phyloP scores from a whole-genome alignment of 2,888 invertebrate genomes.

The Idaea dimidiata region DNA sequence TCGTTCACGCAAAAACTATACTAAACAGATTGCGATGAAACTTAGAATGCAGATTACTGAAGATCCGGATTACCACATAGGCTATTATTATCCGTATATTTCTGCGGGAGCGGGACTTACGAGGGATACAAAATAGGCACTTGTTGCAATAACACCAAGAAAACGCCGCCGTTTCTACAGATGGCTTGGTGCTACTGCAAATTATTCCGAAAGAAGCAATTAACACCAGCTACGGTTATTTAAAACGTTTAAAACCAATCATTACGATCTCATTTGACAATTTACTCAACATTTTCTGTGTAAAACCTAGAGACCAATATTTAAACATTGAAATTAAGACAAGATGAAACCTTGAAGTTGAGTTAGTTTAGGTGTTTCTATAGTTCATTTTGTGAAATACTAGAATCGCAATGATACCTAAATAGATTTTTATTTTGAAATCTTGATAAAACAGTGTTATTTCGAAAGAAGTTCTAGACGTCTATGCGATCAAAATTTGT shows the following conservation, averaged over 20 bases:
- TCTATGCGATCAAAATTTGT: no score
- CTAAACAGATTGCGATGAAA: no score
- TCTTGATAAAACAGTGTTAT: no score
- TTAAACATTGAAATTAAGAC: slow-evolving; percentile 24
- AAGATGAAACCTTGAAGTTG: slow-evolving; percentile 30
- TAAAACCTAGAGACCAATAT: not conserved
- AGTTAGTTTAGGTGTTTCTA: slow-evolving; percentile 33
- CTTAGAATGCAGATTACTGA: no score
- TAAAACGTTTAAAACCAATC: not conserved
- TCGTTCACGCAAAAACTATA: no score
- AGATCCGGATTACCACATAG: no score
- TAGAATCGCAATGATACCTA: slow-evolving; percentile 13
- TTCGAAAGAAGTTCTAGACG: no score
- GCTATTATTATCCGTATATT: no score
- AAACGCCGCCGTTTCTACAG: no score
- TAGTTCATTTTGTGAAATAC: slow-evolving; percentile 28
- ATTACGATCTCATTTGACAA: not conserved
- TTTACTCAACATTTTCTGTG: not conserved
- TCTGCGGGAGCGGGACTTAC: no score
- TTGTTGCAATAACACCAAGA: no score
- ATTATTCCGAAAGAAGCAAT: not conserved
- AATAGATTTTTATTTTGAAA: not conserved
- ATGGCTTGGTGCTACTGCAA: not conserved
- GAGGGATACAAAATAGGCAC: no score
- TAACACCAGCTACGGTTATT: not conserved